Percentiles rank a stretch among this genome's conserved stretches.
Evolutionary conservation across 2,888 invertebrate genomes (phyloP).

Genomic region (Pocota personata): DNA sequence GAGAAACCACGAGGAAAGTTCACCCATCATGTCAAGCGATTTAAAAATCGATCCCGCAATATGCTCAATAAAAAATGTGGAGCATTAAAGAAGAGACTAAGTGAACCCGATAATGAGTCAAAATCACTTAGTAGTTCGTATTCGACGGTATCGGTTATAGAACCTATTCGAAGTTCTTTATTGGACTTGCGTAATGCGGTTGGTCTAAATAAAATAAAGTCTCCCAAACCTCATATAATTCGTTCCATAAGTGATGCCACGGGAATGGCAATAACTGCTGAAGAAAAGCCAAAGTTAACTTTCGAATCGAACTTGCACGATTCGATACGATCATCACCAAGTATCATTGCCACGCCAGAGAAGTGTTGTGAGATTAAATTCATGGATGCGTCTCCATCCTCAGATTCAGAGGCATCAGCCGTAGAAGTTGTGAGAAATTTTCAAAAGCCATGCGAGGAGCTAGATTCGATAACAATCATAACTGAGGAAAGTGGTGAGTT

Average conservation of each 20-base stretch:
- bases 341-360: slow-evolving; percentile 67
- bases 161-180: slow-evolving; percentile 81
- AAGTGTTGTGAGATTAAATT: background rate
- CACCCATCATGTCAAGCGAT: slow-evolving; percentile 85
- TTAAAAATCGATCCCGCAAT: slow-evolving; percentile 86
- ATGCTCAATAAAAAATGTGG: slow-evolving; percentile 86
- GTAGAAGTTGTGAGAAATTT: slow-evolving; percentile 8
- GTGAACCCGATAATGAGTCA: slow-evolving; percentile 82
- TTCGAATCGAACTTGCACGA: slow-evolving; percentile 39
- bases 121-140: slow-evolving; percentile 84
- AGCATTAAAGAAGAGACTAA: slow-evolving; percentile 85
- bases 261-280: slow-evolving; percentile 70
- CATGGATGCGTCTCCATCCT: background rate
- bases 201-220: slow-evolving; percentile 74
- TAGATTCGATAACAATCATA: slow-evolving; percentile 49
- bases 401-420: background rate
- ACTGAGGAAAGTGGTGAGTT: slow-evolving; percentile 54
- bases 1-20: slow-evolving; percentile 83
- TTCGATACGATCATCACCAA: slow-evolving; percentile 36
- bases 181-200: slow-evolving; percentile 82
- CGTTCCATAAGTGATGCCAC: slow-evolving; percentile 80
- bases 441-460: background rate
- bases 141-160: slow-evolving; percentile 82
- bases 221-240: slow-evolving; percentile 67
- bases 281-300: background rate